Percentiles rank a stretch among this genome's conserved stretches.
Evolutionary conservation across 2,797 vertebrate species (phyloP).

Genomic region (Sebastes iracundus): DNA sequence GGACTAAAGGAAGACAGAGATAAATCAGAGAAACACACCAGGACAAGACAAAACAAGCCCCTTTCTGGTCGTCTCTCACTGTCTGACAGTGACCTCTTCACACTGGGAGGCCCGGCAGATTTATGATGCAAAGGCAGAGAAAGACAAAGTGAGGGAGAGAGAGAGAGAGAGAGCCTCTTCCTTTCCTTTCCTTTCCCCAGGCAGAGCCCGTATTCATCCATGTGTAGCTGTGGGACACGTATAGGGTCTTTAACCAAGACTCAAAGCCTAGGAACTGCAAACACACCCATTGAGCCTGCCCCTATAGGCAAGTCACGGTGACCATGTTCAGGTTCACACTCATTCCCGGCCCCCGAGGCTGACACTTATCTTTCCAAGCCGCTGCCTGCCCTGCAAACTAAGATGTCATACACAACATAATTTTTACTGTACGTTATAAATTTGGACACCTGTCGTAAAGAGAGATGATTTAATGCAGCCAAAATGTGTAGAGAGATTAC

Average conservation of each 20-base stretch:
- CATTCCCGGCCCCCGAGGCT: slow-evolving; percentile 23
- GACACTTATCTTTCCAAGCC: slow-evolving; percentile 51
- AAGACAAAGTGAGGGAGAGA: slow-evolving; percentile 22
- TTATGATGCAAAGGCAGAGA: slow-evolving; percentile 57
- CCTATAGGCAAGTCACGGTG: slow-evolving; percentile 10
- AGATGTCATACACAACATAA: slow-evolving; percentile 18
- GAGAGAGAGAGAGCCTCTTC: slow-evolving; percentile 5
- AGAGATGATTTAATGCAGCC: slow-evolving; percentile 12
- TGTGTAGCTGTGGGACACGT: not conserved
- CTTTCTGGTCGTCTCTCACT: slow-evolving; percentile 57
- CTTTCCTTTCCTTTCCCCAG: slow-evolving; percentile 23
- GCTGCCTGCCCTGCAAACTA: slow-evolving; percentile 33
- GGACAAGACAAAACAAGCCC: slow-evolving; percentile 78
- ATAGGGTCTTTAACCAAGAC: slow-evolving; percentile 17
- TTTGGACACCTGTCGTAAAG: slow-evolving; percentile 21
- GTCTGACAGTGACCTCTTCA: slow-evolving; percentile 75
- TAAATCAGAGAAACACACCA: slow-evolving; percentile 76
- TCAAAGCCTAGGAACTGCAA: not conserved
- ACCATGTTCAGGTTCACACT: slow-evolving; percentile 60
- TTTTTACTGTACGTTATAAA: slow-evolving; percentile 20
- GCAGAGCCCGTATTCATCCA: slow-evolving; percentile 21
- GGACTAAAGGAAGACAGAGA: slow-evolving; percentile 50
- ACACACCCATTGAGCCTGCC: not conserved
- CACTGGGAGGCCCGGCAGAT: slow-evolving; percentile 67
- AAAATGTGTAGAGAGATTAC: not conserved